phyloP scores from a whole-genome alignment of 2,113 vertebrate genomes.

The Otus sunia region DNA sequence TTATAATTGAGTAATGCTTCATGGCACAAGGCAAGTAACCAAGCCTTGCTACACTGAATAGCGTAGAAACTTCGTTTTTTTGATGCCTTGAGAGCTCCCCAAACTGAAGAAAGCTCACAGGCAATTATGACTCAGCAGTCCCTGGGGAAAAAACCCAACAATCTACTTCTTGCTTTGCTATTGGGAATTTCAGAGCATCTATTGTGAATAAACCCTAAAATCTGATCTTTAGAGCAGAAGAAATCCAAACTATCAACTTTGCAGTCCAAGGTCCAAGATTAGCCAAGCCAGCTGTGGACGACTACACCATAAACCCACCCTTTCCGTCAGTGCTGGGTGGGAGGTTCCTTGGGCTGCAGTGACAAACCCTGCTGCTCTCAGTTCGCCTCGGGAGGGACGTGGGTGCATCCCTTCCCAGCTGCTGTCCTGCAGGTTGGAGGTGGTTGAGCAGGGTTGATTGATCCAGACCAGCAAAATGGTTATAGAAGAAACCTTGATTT shows the following conservation, averaged over 20 bases:
- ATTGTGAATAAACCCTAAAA: not conserved
- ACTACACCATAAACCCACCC: not conserved
- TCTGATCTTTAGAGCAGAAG: not conserved
- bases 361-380: not conserved
- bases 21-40: not conserved
- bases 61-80: not conserved
- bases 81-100: not conserved
- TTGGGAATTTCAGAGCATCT: not conserved
- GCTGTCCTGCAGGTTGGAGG: not conserved
- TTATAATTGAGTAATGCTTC: not conserved
- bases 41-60: not conserved
- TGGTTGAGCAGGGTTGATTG: not conserved
- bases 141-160: not conserved
- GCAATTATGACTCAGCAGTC: not conserved
- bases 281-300: not conserved
- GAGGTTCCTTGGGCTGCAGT: not conserved
- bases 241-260: not conserved
- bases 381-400: not conserved
- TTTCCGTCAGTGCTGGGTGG: not conserved
- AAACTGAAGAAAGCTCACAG: not conserved
- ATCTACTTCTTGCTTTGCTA: not conserved
- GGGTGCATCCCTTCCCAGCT: not conserved
- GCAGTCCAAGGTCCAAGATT: not conserved
- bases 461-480: not conserved
- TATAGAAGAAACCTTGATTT: not conserved